Base-by-base conservation (phyloP, 2,888 invertebrate species). In the Junonia oenone region DNA sequence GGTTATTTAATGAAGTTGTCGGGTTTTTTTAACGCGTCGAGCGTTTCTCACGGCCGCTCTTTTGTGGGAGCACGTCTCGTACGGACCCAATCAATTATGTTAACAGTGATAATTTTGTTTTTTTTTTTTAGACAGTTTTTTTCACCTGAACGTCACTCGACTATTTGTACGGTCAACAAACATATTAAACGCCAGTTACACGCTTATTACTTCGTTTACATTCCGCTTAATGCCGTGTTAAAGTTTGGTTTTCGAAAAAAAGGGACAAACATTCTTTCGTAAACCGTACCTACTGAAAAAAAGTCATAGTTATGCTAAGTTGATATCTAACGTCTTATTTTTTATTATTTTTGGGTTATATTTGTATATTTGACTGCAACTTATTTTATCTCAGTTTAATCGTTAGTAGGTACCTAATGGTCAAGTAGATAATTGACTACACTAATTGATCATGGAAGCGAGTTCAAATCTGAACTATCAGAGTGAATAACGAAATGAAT, bases 1-100 rank as follows among this genome's bases (percentile, higher is more conserved):
- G 83, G 87, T 79, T 88, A 89, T 84, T 88, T 88, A 88, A 90
- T 88, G 88, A 87, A 89, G 88, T 83, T 78, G 83, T 90, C 68
- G 64, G 67, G 76, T 83, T 84, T 77, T 74, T 77, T 73, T 64
- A n/a, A 63, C 69, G 66, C 65, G 67, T 65, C 59, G 73, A 71
- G 73, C 56, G 57, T 85, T 54, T 88, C 88, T 80, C 89, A 88
- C 88, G 88, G 68, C 73, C 67, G 66, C 69, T 67, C 75, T 73
- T 80, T 83, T 85, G 83, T 84, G 74, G 77, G 71, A 78, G 83
- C 88, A 83, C 84, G 86, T 86, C 83, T 76, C 77, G 72, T 76
- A 80, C 78, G 76, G 77, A 71, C 81, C 76, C 88, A 87, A 88
- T 88, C 88, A 86, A 88, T 89, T 88, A 89, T 79, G 81, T 86